Percentiles rank a stretch among this genome's conserved stretches.
These are phyloP conservation scores for Loriculus beryllinus DNA, from an alignment of 2,797 vertebrate genomes.

Conservation along the genomic window DNA sequence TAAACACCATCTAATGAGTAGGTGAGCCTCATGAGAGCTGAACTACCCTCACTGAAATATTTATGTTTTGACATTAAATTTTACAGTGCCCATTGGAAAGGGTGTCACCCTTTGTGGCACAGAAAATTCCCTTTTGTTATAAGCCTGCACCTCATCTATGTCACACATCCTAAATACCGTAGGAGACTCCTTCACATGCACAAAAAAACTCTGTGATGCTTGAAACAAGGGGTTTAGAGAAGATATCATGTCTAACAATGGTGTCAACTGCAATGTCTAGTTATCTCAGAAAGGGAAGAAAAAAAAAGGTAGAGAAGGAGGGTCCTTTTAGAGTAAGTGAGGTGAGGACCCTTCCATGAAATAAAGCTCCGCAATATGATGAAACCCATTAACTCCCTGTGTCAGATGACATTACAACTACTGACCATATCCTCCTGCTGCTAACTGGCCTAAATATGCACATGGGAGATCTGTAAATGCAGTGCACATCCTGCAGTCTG, in stretches of 20 bases:
- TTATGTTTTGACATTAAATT: background rate
- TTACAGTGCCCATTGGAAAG: background rate
- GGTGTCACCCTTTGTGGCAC: background rate
- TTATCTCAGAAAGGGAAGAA: background rate
- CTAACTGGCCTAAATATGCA: constrained; percentile 69
- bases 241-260: background rate
- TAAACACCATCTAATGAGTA: background rate
- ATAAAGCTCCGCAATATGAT: background rate
- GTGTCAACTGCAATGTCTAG: background rate
- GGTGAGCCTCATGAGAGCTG: background rate
- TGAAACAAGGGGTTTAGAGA: constrained; percentile 1
- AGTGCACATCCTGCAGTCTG: constrained; percentile 61
- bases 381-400: constrained; percentile 62
- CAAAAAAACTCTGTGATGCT: background rate
- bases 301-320: background rate
- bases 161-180: background rate
- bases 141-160: background rate
- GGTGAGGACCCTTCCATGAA: background rate
- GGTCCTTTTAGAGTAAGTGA: constrained; percentile 25
- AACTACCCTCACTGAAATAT: background rate
- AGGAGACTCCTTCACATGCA: background rate
- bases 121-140: background rate
- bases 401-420: constrained; percentile 65
- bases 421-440: constrained; percentile 59
- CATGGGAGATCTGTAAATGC: constrained; percentile 63